phyloP scores from a whole-genome alignment of 2,113 vertebrate species.

The Actinemys pallida region DNA sequence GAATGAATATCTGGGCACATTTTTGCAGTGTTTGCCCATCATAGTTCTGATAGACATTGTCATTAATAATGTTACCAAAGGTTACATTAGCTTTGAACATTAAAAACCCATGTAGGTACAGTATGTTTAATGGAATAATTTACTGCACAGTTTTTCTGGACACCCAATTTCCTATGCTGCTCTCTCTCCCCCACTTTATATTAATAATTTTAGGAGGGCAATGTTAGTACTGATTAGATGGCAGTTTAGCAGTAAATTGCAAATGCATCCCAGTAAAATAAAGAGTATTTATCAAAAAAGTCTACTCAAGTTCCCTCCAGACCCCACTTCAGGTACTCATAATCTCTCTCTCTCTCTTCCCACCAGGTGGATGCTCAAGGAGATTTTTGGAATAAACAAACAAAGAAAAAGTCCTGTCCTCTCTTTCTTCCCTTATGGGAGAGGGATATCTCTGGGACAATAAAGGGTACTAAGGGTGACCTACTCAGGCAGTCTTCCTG shows the following conservation, averaged over 20 bases:
- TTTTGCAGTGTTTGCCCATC: not conserved
- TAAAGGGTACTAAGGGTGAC: no score
- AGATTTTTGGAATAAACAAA: no score
- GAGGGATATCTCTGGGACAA: no score
- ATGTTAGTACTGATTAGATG: not conserved
- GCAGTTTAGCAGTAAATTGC: not conserved
- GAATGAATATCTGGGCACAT: not conserved
- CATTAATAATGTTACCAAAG: not conserved
- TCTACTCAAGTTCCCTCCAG: no score
- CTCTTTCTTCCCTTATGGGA: no score
- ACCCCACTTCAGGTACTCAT: no score
- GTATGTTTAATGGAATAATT: not conserved
- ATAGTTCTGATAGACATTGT: not conserved
- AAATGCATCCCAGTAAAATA: constrained; percentile 2
- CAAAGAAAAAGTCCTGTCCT: no score
- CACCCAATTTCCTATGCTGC: not conserved
- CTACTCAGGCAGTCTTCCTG: no score
- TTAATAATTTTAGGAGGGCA: not conserved
- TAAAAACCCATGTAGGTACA: not conserved
- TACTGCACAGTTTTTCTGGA: not conserved
- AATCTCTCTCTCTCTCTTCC: no score
- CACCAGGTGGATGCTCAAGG: no score
- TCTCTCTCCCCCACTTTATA: not conserved
- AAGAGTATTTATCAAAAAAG: not conserved
- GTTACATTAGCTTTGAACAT: not conserved